Conservation (phyloP, 2,888 invertebrate species). For the Phlogophora meticulosa region DNA sequence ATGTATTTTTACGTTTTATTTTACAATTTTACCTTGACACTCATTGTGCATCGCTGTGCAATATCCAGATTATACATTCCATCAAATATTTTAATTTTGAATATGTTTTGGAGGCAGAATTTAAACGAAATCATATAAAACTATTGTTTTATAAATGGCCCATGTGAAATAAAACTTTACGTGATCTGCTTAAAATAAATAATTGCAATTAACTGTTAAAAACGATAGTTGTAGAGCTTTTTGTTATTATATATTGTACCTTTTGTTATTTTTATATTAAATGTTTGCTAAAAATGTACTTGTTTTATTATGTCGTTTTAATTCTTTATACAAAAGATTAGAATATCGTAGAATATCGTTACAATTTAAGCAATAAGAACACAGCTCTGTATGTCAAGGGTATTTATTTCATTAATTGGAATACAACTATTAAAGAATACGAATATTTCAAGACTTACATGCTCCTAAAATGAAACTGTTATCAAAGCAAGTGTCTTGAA, state of each 20-base stretch:
- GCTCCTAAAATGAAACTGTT: not conserved
- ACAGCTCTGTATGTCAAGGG: not conserved
- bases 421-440: slow-evolving; percentile 17
- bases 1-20: slow-evolving; percentile 52
- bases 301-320: slow-evolving; percentile 10
- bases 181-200: slow-evolving; percentile 25
- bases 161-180: slow-evolving; percentile 6
- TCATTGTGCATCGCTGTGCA: slow-evolving; percentile 68
- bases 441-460: no score
- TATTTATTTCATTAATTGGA: slow-evolving; percentile 40
- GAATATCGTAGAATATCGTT: not conserved
- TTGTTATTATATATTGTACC: slow-evolving; percentile 56
- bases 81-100: slow-evolving; percentile 37
- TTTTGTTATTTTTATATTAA: slow-evolving; percentile 71
- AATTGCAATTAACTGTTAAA: slow-evolving; percentile 40
- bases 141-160: slow-evolving; percentile 10
- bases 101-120: slow-evolving; percentile 6
- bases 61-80: slow-evolving; percentile 63
- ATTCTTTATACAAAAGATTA: not conserved
- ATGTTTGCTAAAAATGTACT: slow-evolving; percentile 61
- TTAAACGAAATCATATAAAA: not conserved
- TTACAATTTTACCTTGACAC: slow-evolving; percentile 58
- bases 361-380: slow-evolving; percentile 12
- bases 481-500: not conserved
- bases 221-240: slow-evolving; percentile 38